Evolutionary conservation across 2,888 invertebrate species (phyloP).

Genomic region (Noctua comes): DNA sequence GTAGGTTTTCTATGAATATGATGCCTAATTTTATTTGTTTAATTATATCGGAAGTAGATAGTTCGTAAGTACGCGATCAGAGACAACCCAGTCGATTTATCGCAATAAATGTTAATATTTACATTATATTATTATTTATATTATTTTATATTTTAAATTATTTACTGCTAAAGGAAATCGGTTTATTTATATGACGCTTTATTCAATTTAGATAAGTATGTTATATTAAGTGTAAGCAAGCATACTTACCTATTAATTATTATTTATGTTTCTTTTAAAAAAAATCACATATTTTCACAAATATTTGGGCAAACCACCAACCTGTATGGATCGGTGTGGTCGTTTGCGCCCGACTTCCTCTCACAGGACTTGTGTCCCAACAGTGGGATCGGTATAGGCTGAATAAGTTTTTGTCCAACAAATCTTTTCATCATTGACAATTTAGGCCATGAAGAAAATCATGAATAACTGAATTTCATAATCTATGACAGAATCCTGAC

Average conservation of each 20-base stretch:
- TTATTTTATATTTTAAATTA: too few species aligned
- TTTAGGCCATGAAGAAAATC: background rate
- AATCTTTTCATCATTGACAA: background rate
- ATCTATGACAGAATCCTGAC: slow-evolving; percentile 59
- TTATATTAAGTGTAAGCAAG: background rate
- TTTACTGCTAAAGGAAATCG: background rate
- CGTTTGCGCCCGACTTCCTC: background rate
- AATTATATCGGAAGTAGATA: background rate
- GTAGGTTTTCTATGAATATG: background rate
- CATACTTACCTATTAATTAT: too few species aligned
- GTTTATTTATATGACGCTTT: too few species aligned
- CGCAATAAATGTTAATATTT: too few species aligned
- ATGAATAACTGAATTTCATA: slow-evolving; percentile 29
- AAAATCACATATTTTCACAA: too few species aligned
- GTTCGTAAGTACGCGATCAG: background rate
- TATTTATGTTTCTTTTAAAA: too few species aligned
- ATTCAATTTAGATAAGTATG: background rate
- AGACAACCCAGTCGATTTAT: background rate
- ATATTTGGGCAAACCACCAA: too few species aligned
- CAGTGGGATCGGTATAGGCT: background rate
- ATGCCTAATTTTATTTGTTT: background rate
- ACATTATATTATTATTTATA: too few species aligned
- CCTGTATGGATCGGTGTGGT: background rate
- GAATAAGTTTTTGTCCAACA: background rate
- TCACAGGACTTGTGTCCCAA: background rate